Percentiles rank a stretch among this genome's conserved stretches.
These are phyloP conservation scores for Heteronetta atricapilla DNA, from an alignment of 2,113 vertebrate species.

Conservation along the genomic window DNA sequence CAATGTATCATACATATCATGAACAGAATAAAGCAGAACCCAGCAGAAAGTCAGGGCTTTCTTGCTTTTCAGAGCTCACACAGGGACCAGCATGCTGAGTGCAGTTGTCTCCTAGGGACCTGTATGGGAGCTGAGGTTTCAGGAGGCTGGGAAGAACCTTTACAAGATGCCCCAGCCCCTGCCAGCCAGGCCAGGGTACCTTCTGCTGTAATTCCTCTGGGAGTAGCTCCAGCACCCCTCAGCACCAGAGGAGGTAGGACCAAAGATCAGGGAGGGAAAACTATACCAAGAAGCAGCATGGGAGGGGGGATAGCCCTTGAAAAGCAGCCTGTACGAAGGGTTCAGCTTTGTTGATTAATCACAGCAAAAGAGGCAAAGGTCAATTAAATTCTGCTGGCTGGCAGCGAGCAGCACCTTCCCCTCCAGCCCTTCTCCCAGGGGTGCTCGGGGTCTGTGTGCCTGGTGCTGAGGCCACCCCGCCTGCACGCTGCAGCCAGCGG, in stretches of 20 bases:
- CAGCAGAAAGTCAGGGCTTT: background rate
- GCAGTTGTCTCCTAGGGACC: background rate
- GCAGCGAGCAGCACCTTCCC: background rate
- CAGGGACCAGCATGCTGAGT: background rate
- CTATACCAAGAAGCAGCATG: background rate
- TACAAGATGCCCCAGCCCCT: background rate
- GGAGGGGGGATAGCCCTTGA: background rate
- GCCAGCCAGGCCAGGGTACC: background rate
- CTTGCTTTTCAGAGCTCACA: background rate
- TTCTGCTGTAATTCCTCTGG: background rate
- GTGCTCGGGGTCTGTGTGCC: background rate
- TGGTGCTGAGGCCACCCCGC: accelerated
- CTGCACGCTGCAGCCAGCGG: background rate
- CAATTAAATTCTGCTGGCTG: background rate
- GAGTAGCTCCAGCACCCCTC: background rate
- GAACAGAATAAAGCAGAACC: background rate
- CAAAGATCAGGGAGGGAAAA: background rate
- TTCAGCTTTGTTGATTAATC: background rate
- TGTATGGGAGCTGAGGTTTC: background rate
- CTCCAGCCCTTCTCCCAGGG: background rate
- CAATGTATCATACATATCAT: background rate
- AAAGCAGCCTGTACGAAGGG: background rate
- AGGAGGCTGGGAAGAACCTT: background rate
- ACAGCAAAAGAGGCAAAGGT: background rate
- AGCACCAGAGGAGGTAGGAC: background rate